These are phyloP conservation scores for Aproaerema taeniolella DNA, from an alignment of 2,888 invertebrate genomes.

Conservation along the genomic window DNA sequence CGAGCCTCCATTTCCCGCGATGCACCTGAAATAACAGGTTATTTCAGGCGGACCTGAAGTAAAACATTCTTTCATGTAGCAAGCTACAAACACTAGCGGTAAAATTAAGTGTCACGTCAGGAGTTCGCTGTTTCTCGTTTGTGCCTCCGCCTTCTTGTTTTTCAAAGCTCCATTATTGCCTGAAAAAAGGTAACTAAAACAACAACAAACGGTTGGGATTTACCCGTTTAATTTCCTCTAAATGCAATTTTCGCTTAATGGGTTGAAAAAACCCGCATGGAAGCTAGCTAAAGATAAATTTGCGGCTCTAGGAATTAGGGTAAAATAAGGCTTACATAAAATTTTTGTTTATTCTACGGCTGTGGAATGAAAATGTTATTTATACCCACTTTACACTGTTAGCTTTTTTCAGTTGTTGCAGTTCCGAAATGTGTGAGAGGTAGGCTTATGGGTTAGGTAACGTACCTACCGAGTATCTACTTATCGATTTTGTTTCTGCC, in stretches of 20 bases:
- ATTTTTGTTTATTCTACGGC: background rate
- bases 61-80: conserved; percentile 19
- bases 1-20: conserved; percentile 2
- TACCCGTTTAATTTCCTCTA: conserved; percentile 40
- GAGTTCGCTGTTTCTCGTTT: conserved; percentile 33
- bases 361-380: no score
- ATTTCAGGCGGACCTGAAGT: conserved; percentile 11
- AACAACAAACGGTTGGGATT: conserved; percentile 26
- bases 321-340: conserved; percentile 5
- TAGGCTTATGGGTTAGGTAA: no score
- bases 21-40: conserved; percentile 7
- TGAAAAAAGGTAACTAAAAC: conserved; percentile 31
- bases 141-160: conserved; percentile 29
- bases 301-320: conserved; percentile 6
- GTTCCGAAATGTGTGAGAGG: no score
- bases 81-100: conserved; percentile 24
- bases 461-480: no score
- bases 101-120: conserved; percentile 47
- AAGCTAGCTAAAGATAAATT: conserved; percentile 13
- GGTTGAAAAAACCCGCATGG: conserved; percentile 23
- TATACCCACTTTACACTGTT: no score
- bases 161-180: conserved; percentile 40
- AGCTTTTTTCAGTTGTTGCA: no score
- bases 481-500: no score
- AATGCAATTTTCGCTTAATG: conserved; percentile 36